Evolutionary conservation across 2,113 vertebrate species (phyloP).

Genomic region (Engystomops pustulosus): DNA sequence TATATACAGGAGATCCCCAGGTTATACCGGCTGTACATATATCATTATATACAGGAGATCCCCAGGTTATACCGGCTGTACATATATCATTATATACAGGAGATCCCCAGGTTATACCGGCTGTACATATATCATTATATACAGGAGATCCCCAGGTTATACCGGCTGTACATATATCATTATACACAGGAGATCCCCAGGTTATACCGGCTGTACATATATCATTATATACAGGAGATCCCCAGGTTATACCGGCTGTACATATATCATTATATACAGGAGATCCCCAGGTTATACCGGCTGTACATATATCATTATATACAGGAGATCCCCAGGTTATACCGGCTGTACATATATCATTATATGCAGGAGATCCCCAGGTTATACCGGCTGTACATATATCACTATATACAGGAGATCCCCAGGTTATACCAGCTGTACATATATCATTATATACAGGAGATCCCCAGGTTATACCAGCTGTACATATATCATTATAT

Average conservation of each 20-base stretch:
- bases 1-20: too few species aligned
- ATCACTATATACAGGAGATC: not conserved
- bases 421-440: not conserved
- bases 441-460: too few species aligned
- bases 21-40: slow-evolving; percentile 5
- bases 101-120: slow-evolving; percentile 1
- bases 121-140: slow-evolving; percentile 1
- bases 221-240: not conserved
- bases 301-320: slow-evolving; percentile 1
- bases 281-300: slow-evolving; percentile 1
- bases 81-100: too few species aligned
- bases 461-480: slow-evolving; percentile 2
- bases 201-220: slow-evolving; percentile 5
- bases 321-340: slow-evolving; percentile 3
- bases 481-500: slow-evolving; percentile 1
- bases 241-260: not conserved
- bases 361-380: too few species aligned
- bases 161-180: not conserved
- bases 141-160: slow-evolving; percentile 3
- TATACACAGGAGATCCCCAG: too few species aligned
- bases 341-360: not conserved
- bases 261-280: too few species aligned
- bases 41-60: not conserved
- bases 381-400: slow-evolving; percentile 5
- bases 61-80: not conserved